Evolutionary conservation across 1,140 invertebrate genomes (phyloP).

Genomic region (Drosophila hydei): DNA sequence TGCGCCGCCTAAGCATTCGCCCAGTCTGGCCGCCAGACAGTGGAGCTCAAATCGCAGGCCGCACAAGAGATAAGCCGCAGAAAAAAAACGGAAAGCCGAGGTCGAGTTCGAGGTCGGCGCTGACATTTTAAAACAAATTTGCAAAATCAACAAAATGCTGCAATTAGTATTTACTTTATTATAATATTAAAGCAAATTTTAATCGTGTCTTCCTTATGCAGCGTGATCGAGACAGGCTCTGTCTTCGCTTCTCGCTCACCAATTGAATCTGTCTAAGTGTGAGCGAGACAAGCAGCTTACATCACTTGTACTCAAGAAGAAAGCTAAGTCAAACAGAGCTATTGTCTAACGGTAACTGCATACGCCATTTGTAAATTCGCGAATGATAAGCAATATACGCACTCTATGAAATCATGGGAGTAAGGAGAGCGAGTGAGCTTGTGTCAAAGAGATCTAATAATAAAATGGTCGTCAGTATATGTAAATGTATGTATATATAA

Average conservation of each 20-base stretch:
- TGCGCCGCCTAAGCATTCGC: slow-evolving; percentile 24
- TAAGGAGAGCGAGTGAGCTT: no score
- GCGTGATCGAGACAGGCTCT: not conserved
- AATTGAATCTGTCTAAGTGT: not conserved
- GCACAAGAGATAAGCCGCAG: not conserved
- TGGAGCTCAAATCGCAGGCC: slow-evolving; percentile 22
- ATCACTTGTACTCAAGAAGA: no score
- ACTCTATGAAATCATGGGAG: no score
- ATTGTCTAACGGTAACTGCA: no score
- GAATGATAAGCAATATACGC: no score
- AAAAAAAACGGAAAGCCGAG: slow-evolving; percentile 1
- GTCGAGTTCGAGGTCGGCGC: not conserved
- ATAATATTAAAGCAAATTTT: not conserved
- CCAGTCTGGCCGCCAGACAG: not conserved
- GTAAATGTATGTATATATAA: not conserved
- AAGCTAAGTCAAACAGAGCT: no score
- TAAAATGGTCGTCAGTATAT: not conserved
- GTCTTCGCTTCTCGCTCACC: no score
- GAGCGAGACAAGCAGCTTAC: not conserved
- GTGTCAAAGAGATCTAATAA: no score
- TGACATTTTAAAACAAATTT: slow-evolving; percentile 11
- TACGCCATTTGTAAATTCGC: no score
- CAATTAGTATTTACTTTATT: slow-evolving; percentile 6
- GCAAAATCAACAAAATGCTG: slow-evolving; percentile 1
- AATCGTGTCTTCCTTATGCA: not conserved